Evolutionary conservation across 2,888 invertebrate genomes (phyloP), one percentile per base, ranked within the genome.

Genomic region (Lasioglossum oenotherae): DNA sequence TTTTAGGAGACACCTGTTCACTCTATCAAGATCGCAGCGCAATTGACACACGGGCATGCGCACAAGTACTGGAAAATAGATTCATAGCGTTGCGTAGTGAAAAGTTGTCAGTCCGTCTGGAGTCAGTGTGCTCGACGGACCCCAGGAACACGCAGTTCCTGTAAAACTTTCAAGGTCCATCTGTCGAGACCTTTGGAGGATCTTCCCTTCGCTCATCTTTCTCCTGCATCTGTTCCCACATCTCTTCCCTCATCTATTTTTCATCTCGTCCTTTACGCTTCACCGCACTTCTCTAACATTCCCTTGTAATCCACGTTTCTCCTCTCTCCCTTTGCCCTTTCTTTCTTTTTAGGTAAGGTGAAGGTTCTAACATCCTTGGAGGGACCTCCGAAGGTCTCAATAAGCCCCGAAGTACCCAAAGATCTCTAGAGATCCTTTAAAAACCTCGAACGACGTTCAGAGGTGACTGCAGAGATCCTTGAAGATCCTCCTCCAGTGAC

Each of bases 1-100:
- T 64, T 64, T 64, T 64, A 64, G 64, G 27, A 64, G 64, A 64
- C 64, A 64, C 64, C 64, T 64, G 64, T 64, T 64, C 64, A 64
- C 64, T 64, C 64, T 31, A 16, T 64, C 31, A 64, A 64, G 64
- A 64, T 64, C 64, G 64, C 64, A 31, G 64, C 64, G 64, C 64
- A 64, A 64, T 64, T 31, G 64, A 64, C 16, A 64, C 64, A 64
- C 64, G 64, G 64, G 64, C 64, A 64, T 64, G 64, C 64, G 64
- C 64, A 64, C 64, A 64, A 64, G 31, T 64, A 64, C 27, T 31
- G 64, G 64, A 31, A 64, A 64, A 64, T 64, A 64, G 64, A 64
- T 64, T 31, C 5, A 27, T 64, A 64, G 64, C 6, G 64, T 64
- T 64, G 31, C 16, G 27, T 64, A 64, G 64, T 60, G 0, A 16